Evolutionary conservation across 2,888 invertebrate genomes (phyloP), one percentile per base, ranked within the genome.

Genomic region (Leptopilina syphax): DNA sequence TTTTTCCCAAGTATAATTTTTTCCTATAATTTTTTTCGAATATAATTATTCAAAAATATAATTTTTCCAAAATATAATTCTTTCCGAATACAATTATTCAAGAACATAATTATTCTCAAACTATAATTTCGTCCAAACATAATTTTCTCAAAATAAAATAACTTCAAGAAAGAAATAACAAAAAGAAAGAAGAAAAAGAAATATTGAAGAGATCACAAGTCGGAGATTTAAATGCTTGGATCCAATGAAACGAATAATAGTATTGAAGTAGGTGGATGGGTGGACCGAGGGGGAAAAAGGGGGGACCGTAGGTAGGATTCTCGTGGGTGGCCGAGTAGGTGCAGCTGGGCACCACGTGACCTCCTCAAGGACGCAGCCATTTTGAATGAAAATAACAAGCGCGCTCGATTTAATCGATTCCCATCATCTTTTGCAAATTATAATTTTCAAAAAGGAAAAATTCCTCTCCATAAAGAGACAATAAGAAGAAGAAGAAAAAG

Each of bases 351-450:
- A 85, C 86, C 89, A 90, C 89, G 90, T 90, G 90, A 89, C 88
- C 90, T 87, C 87, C 34, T 79, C 90, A 90, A 91, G 90, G 91
- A 90, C 91, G 89, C 85, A 85, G 88, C 88, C 88, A 88, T 89
- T 88, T 88, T 87, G 83, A 83, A 84, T 86, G 83, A 83, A 85
- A 86, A 86, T 80, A 83, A 84, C 81, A 80, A 84, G 83, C 86
- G 85, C 83, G 86, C 81, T 77, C 77, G 65, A 80, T 81, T 81
- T 77, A 79, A 18, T 73, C 12, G 67, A 76, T 78, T 77, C 79
- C 80, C 65, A 66, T 70, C 60, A 79, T 79, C 50, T 66, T 34
- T 50, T 66, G 76, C 76, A 76, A 44, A 77, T 34, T 12, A 13
- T 63, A 9, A 83, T 44, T 79, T 68, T 44, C 44, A 44, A 44